Evolutionary conservation across 1,140 invertebrate genomes (phyloP), one percentile per base, ranked within the genome.

Genomic region (Physella acuta): DNA sequence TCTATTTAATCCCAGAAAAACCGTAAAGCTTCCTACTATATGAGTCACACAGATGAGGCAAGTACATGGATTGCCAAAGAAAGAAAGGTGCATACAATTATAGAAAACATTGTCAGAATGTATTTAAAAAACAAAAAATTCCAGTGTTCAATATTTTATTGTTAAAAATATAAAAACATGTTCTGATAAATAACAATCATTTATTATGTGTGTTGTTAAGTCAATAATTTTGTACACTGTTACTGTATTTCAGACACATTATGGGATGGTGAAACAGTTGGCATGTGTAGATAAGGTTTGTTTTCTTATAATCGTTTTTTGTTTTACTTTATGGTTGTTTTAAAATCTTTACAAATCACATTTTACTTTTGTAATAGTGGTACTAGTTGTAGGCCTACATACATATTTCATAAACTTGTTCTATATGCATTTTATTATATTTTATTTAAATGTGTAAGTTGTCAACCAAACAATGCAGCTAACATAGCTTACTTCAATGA

Each of bases 181-280:
- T n/a, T 55, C 5, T 55, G 5, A 24, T 55, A 55, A 14, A 14
- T 55, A 14, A 24, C 26, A n/a, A 55, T 16, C 16, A 5, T 55
- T 55, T 55, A 14, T 55, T 16, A 14, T 55, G 5, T 55, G 24
- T 14, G 8, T 55, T n/a, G 24, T n/a, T 16, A 55, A 44, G 39
- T 44, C 8, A 44, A 11, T 20, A 11, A 44, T 11, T 28, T 5
- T 28, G 20, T 2, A 11, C 14, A 24, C 20, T 5, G 20, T 53
- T 5, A 53, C 4, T 66, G 33, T 33, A 51, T 68, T 68, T 49
- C 66, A 68, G 66, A 68, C 28, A 3, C 37, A 8, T 33, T 68
- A 68, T 68, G 66, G 66, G 2, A 68, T 68, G 66, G 53, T 44
- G 34, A 68, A 68, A 49, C 66, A 68, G 36, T 30, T 68, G 2